phyloP scores from a whole-genome alignment of 2,888 invertebrate genomes.

The Neoascia interrupta region DNA sequence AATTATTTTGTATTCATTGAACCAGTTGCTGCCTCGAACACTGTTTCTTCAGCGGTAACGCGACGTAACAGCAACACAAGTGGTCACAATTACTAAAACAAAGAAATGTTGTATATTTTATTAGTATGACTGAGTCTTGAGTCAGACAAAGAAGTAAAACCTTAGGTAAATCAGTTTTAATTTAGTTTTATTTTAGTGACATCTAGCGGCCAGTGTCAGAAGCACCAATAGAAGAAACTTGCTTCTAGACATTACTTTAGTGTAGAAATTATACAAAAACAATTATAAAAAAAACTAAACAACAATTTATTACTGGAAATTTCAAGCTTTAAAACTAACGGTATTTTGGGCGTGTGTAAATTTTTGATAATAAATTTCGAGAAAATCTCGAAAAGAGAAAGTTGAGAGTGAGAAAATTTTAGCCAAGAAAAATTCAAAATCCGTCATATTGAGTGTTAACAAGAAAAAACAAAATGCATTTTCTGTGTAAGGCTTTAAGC shows the following conservation, averaged over 20 bases:
- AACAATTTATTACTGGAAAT: slow-evolving; percentile 19
- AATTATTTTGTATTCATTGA: slow-evolving; percentile 74
- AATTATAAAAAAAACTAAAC: slow-evolving; percentile 6
- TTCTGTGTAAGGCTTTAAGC: slow-evolving; percentile 61
- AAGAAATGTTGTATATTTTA: too few relatives aligned
- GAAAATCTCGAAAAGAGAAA: slow-evolving; percentile 7
- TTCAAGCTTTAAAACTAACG: slow-evolving; percentile 61
- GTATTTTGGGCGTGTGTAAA: slow-evolving; percentile 15
- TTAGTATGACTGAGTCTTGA: slow-evolving; percentile 45
- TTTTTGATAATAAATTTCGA: slow-evolving; percentile 28
- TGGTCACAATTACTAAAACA: slow-evolving; percentile 58
- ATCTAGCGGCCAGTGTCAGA: slow-evolving; percentile 29
- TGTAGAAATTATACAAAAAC: neutral
- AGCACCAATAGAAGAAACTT: slow-evolving; percentile 7
- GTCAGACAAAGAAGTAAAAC: slow-evolving; percentile 10
- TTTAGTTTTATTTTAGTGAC: slow-evolving; percentile 29
- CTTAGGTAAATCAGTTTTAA: slow-evolving; percentile 26
- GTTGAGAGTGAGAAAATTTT: slow-evolving; percentile 57
- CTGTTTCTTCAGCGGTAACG: slow-evolving; percentile 10
- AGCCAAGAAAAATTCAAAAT: slow-evolving; percentile 34
- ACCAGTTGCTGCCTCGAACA: slow-evolving; percentile 70
- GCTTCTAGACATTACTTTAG: neutral
- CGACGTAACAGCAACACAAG: slow-evolving; percentile 58
- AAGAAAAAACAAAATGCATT: slow-evolving; percentile 13
- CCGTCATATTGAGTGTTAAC: slow-evolving; percentile 61